phyloP scores from a whole-genome alignment of 1,140 invertebrate species.

The Temnothorax curvispinosus region DNA sequence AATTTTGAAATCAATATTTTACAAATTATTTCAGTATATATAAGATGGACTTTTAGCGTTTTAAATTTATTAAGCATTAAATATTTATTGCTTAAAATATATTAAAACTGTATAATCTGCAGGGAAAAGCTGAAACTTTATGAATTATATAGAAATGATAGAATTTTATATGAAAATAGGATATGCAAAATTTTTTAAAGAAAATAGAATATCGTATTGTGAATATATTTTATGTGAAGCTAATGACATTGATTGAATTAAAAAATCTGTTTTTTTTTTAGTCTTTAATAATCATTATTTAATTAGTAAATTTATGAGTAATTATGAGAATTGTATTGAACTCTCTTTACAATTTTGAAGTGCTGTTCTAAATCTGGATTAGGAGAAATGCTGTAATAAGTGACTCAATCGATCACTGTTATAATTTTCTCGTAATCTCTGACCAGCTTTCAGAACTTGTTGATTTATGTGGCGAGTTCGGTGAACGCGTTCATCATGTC shows the following conservation, averaged over 20 bases:
- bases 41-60: background rate
- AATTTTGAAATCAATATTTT: background rate
- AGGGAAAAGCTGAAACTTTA: background rate
- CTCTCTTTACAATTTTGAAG: background rate
- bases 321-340: background rate
- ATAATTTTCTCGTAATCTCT: slow-evolving; percentile 7
- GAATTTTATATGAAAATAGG: background rate
- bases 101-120: background rate
- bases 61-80: background rate
- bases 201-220: background rate
- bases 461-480: slow-evolving; percentile 26
- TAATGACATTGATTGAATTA: background rate
- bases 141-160: background rate
- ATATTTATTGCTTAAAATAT: background rate
- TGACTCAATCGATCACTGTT: background rate
- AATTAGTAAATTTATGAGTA: too few relatives aligned
- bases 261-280: background rate
- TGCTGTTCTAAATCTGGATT: background rate
- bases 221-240: background rate
- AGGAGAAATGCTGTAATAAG: background rate
- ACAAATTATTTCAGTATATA: background rate
- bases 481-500: slow-evolving; percentile 7
- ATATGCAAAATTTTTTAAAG: background rate
- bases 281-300: too few relatives aligned
- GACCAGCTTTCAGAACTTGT: background rate